A percentile compares a stretch with the other conserved stretches of the same genome.
phyloP scores from a whole-genome alignment of 2,797 vertebrate species.

The Kryptolebias ocellatus region DNA sequence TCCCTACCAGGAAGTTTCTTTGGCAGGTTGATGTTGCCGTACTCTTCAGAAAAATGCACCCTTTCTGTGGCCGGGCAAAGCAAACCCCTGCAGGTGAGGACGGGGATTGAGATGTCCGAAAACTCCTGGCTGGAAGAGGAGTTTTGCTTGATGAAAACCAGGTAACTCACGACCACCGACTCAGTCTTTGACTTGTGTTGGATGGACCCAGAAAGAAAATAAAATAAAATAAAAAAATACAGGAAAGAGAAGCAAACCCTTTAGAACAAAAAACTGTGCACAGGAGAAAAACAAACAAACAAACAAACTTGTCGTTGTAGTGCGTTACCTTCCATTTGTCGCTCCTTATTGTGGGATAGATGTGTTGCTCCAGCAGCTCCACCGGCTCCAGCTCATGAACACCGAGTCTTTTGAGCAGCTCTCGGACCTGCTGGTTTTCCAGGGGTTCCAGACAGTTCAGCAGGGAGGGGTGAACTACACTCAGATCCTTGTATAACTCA shows the following conservation, averaged over 20 bases:
- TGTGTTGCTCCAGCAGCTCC: conserved; percentile 81
- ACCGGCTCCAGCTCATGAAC: conserved; percentile 83
- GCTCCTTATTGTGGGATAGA: conserved; percentile 78
- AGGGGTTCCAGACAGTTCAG: conserved; percentile 79
- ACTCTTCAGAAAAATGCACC: conserved; percentile 82
- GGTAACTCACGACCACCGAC: conserved; percentile 79
- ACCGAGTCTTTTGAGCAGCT: conserved; percentile 80
- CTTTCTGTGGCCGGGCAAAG: conserved; percentile 61
- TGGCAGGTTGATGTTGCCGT: conserved; percentile 78
- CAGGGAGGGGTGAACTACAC: conserved; percentile 76
- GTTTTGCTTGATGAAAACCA: conserved; percentile 85
- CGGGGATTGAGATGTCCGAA: conserved; percentile 65
- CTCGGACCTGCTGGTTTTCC: conserved; percentile 81
- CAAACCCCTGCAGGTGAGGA: conserved; percentile 82
- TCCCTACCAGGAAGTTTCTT: conserved; percentile 77
- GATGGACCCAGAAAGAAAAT: neutral
- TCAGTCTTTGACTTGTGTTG: conserved; percentile 72
- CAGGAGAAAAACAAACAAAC: neutral
- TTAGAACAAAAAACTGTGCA: neutral
- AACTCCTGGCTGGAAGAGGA: conserved; percentile 68
- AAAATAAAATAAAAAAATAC: no score
- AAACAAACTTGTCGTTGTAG: neutral
- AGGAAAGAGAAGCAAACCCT: neutral
- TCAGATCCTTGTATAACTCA: conserved; percentile 79
- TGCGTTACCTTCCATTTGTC: conserved; percentile 79